These are phyloP conservation scores for Chionomys nivalis DNA, from an alignment of 2,113 vertebrate species.

Conservation along the genomic window DNA sequence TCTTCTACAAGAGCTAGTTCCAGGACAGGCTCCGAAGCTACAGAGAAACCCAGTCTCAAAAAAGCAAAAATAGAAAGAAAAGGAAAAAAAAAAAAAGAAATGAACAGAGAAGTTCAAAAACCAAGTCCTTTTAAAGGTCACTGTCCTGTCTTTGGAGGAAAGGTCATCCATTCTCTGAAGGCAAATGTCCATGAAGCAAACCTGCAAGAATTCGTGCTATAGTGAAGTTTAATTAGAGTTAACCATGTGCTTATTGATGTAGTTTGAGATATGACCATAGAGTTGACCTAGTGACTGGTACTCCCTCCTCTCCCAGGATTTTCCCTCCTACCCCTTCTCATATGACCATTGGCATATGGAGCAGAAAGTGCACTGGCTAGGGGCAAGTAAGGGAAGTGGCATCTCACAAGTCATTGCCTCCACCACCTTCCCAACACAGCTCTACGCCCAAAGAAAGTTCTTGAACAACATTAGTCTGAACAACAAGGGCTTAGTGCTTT, in stretches of 20 bases:
- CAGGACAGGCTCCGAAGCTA: too few relatives aligned
- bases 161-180: background rate
- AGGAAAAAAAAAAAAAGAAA: background rate
- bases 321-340: background rate
- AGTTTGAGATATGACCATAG: background rate
- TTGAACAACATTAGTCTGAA: background rate
- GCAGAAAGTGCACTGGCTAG: background rate
- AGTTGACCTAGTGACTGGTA: background rate
- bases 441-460: background rate
- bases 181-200: background rate
- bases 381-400: background rate
- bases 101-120: background rate
- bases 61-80: too few relatives aligned
- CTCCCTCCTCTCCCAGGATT: background rate
- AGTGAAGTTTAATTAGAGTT: constrained; percentile 26
- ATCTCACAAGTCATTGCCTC: background rate
- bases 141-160: background rate
- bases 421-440: background rate
- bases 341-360: background rate
- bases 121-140: background rate
- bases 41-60: too few relatives aligned
- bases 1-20: too few relatives aligned
- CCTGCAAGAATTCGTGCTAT: background rate
- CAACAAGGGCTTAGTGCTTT: background rate
- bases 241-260: background rate